Conservation (phyloP, 2,797 vertebrate species). For the Tamandua tetradactyla region DNA sequence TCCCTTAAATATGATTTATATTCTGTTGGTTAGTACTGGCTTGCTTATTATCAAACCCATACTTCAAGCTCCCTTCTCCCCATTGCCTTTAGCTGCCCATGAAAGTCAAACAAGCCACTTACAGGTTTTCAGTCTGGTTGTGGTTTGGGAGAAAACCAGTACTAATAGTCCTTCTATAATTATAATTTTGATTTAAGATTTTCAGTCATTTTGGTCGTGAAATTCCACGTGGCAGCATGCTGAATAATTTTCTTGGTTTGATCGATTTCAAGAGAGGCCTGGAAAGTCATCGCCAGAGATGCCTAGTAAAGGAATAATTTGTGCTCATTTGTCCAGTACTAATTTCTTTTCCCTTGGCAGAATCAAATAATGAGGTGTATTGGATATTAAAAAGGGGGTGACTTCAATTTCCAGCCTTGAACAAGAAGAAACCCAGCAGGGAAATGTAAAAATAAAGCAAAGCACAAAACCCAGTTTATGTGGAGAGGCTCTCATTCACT, state of each 20-base stretch:
- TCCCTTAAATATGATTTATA: background rate
- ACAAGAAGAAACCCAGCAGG: slow-evolving; percentile 14
- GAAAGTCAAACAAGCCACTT: background rate
- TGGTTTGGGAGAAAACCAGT: slow-evolving; percentile 7
- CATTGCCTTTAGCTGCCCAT: background rate
- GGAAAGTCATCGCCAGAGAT: background rate
- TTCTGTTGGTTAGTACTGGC: background rate
- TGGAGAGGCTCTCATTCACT: background rate
- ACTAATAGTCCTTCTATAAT: background rate
- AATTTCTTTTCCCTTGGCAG: slow-evolving; percentile 39
- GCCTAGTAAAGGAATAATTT: background rate
- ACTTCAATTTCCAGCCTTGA: background rate
- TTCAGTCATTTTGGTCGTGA: background rate
- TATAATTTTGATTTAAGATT: background rate
- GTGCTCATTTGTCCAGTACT: background rate
- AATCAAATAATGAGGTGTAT: background rate
- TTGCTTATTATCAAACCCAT: background rate
- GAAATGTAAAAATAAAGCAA: background rate
- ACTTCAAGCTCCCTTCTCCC: background rate
- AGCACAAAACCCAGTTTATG: background rate
- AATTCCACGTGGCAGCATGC: background rate
- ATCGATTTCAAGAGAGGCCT: background rate
- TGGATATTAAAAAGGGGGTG: background rate
- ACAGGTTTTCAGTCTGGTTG: background rate
- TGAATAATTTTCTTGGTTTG: background rate